Evolutionary conservation across 2,113 vertebrate genomes (phyloP), one percentile per base, ranked within the genome.

Genomic region (Myotis davidii): DNA sequence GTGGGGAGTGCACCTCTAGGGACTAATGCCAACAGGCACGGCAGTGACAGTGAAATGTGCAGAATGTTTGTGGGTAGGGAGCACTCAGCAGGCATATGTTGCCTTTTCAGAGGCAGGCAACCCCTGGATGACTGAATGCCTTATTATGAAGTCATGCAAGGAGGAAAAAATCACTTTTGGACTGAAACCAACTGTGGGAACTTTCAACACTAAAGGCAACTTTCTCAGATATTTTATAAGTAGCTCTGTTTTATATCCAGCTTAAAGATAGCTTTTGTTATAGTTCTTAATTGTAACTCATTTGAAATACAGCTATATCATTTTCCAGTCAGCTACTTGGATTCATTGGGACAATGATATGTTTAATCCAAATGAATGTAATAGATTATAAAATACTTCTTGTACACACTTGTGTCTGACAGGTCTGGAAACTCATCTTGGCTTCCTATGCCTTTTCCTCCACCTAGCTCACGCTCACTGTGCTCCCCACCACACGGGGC

Each of bases 221-320:
- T 73, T 91, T 96, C 61, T 85, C 27, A 1, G 52, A 25, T 67
- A 76, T 83, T 93, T 93, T 87, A 67, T 82, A 73, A 32, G 45
- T 50, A 90, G 6, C 45, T 70, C 16, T 79, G 61, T 78, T 61
- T 77, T 32, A 76, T 78, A 65, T 67, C 59, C 0, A 11, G 42
- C 54, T 37, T 21, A 45, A 45, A 73, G 18, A n/a, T 32, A 48
- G 3, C 20, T 84, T 84, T 17, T 65, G 39, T 73, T 59, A 12
- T 9, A 14, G 32, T 59, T 45, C 61, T 50, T 79, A 48, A 25
- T 18, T 16, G 5, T 16, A 42, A 61, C 12, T 77, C 48, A 25
- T 59, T 54, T 61, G 77, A 92, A 79, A 88, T 69, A 27, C 14
- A 61, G 29, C 21, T 21, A 21, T 34, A 20, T 48, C 29, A 0